Percentiles rank a stretch among this genome's conserved stretches.
phyloP scores from a whole-genome alignment of 2,888 invertebrate genomes.

The Drosophila prostipennis region DNA sequence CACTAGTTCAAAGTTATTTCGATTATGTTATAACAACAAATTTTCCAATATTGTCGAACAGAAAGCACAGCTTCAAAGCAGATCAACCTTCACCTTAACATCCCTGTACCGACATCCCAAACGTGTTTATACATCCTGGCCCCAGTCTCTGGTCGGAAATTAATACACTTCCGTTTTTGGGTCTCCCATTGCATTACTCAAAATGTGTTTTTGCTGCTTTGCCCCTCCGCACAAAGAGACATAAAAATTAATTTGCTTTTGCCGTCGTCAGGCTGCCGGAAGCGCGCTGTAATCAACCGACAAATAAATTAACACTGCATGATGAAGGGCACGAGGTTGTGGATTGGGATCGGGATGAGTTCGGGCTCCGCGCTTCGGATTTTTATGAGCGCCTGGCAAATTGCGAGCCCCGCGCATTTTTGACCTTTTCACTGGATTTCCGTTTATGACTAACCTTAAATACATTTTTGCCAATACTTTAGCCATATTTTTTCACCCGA shows the following conservation, averaged over 20 bases:
- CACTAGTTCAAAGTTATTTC: no score
- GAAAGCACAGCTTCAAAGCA: background rate
- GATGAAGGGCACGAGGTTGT: constrained; percentile 12
- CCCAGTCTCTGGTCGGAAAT: constrained; percentile 59
- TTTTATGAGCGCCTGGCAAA: constrained; percentile 57
- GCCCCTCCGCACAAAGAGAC: constrained; percentile 50
- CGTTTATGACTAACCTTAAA: constrained; percentile 61
- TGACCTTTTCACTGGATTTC: constrained; percentile 74
- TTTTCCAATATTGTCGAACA: background rate
- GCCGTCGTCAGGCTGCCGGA: constrained; percentile 71
- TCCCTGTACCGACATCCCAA: background rate
- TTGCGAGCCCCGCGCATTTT: constrained; percentile 58
- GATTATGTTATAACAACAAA: no score
- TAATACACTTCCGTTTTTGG: constrained; percentile 70
- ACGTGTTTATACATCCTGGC: background rate
- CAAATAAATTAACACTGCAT: constrained; percentile 72
- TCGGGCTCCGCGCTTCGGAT: constrained; percentile 3
- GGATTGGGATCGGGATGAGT: background rate
- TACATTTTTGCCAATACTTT: constrained; percentile 33
- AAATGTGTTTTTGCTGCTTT: constrained; percentile 52
- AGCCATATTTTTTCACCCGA: constrained; percentile 4
- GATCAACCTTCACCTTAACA: constrained; percentile 19
- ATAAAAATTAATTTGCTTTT: constrained; percentile 75
- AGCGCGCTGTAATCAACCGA: constrained; percentile 75
- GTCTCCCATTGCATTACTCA: constrained; percentile 64